These are phyloP conservation scores for Oithona nana DNA, from an alignment of 2,888 invertebrate genomes.

Conservation along the genomic window DNA sequence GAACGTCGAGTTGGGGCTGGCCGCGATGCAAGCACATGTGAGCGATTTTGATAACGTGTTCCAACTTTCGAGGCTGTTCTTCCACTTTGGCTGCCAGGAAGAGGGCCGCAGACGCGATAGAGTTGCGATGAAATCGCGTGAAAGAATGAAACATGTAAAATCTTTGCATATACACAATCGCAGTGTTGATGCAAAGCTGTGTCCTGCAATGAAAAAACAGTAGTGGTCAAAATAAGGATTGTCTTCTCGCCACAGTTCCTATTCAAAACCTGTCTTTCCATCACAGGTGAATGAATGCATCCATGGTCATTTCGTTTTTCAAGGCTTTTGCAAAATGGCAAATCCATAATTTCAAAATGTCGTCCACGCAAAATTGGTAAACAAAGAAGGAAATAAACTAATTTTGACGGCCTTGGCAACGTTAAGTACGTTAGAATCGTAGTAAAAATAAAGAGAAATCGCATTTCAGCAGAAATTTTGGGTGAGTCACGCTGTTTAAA, in stretches of 20 bases:
- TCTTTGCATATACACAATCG: conserved; percentile 96
- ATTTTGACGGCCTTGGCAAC: no score
- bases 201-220: conserved; percentile 34
- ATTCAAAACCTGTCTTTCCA: no score
- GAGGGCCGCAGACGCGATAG: conserved; percentile 79
- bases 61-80: conserved; percentile 91
- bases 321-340: no score
- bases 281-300: no score
- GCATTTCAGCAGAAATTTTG: not conserved
- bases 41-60: conserved; percentile 85
- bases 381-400: no score
- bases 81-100: conserved; percentile 97
- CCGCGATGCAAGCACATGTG: conserved; percentile 59
- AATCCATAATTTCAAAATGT: no score
- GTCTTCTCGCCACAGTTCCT: no score
- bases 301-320: no score
- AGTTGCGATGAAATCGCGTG: conserved; percentile 78
- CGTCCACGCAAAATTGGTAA: no score
- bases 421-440: no score
- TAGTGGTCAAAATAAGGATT: not conserved
- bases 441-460: not conserved
- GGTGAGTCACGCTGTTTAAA: not conserved
- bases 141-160: conserved; percentile 98
- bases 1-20: conserved; percentile 39
- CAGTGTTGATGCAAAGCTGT: conserved; percentile 93